Evolutionary conservation across 2,888 invertebrate species (phyloP), one percentile per base, ranked within the genome.

Genomic region (Ophonus ardosiacus): DNA sequence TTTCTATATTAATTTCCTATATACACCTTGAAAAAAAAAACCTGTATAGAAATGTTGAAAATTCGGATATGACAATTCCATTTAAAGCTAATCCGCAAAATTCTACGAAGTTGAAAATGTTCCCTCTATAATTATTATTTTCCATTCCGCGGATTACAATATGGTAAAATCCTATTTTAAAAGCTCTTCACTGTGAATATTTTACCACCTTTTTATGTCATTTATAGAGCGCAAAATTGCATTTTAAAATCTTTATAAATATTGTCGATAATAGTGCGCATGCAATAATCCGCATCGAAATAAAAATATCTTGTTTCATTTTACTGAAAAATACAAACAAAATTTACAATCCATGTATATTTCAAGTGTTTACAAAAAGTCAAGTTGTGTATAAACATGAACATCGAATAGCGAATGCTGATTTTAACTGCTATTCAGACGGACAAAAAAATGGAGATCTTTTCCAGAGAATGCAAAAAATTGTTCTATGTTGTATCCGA

Each of bases 41-140:
- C n/a, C n/a, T n/a, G n/a, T 51, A 2, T 1, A 51, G 2, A 4
- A 13, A 13, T 51, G 43, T 8, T 51, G 13, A 13, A 51, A 13
- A 13, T 51, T 51, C 7, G 13, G 13, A 51, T 51, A 13, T 51
- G 10, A 51, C 13, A 51, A 51, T 51, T 51, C 43, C 8, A 13
- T 13, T 51, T 51, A 51, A 51, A 51, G 43, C 13, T 51, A 17
- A 17, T 59, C 59, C n/a, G 59, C n/a, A 15, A 59, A 59, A 7
- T 13, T 59, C 59, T 59, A 59, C 43, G 43, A 51, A 51, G 10
- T 31, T 31, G 68, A 8, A 31, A 68, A n/a, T 31, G 24, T 68
- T n/a, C 68, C 38, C 31, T 24, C n/a, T 68, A 38, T 68, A 68
- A 68, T 68, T 38, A 68, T 68, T 68, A 68, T 68, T 68, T 63